These are phyloP conservation scores for Salvelinus namaycush DNA, from an alignment of 2,113 vertebrate genomes.

Conservation along the genomic window DNA sequence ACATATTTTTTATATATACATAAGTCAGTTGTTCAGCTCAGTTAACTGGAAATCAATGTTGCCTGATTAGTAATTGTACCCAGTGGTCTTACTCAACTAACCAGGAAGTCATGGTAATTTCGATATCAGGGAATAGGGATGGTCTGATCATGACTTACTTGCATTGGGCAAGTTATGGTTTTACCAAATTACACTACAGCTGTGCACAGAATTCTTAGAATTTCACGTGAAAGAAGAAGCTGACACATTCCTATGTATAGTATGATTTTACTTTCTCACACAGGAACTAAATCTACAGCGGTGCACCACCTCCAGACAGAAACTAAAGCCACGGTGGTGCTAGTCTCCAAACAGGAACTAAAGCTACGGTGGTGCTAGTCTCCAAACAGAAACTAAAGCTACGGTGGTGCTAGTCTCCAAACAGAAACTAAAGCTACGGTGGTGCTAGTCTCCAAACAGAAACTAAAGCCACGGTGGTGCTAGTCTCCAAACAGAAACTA, in stretches of 20 bases:
- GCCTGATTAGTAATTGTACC: constrained; percentile 22
- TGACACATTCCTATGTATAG: not conserved
- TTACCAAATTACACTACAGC: constrained; percentile 4
- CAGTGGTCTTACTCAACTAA: constrained; percentile 30
- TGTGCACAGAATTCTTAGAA: not conserved
- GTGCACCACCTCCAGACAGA: too few relatives aligned
- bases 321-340: too few relatives aligned
- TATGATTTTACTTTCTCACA: not conserved
- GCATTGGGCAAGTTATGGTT: not conserved
- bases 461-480: too few relatives aligned
- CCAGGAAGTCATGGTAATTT: constrained; percentile 47
- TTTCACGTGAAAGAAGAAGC: constrained; percentile 2
- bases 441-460: too few relatives aligned
- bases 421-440: too few relatives aligned
- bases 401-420: too few relatives aligned
- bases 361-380: too few relatives aligned
- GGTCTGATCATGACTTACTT: not conserved
- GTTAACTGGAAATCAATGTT: constrained; percentile 1
- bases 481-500: too few relatives aligned
- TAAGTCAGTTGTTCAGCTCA: not conserved
- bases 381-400: too few relatives aligned
- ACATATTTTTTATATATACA: not conserved
- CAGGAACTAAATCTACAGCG: too few relatives aligned
- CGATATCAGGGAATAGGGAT: not conserved
- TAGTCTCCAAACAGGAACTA: too few relatives aligned